Evolutionary conservation across 2,113 vertebrate genomes (phyloP).

Genomic region (Hystrix brachyura): DNA sequence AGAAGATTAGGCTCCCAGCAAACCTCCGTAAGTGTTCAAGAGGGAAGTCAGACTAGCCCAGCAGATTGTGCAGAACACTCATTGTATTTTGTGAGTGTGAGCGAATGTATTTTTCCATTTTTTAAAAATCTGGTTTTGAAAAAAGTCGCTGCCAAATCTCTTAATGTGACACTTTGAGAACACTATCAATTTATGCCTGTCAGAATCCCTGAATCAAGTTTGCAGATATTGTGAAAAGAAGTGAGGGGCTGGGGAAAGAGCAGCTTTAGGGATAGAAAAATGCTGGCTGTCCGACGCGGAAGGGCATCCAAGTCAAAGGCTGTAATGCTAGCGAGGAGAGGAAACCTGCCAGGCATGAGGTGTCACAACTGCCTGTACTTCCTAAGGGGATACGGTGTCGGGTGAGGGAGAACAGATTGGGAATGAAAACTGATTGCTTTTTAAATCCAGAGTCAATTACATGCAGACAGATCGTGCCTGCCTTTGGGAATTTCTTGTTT

Average conservation of each 20-base stretch:
- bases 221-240: background rate
- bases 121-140: background rate
- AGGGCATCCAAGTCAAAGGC: background rate
- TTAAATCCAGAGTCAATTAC: conserved; percentile 37
- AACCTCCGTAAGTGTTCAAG: background rate
- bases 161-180: background rate
- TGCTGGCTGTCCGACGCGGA: background rate
- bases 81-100: background rate
- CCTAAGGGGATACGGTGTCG: background rate
- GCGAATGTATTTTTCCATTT: background rate
- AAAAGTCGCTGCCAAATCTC: background rate
- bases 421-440: conserved; percentile 35
- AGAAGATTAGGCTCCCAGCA: background rate
- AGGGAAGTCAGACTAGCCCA: background rate
- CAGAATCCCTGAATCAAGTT: background rate
- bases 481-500: conserved; percentile 22
- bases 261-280: background rate
- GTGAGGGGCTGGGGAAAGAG: background rate
- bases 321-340: background rate
- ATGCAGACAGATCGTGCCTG: background rate
- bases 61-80: background rate
- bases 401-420: conserved; percentile 17
- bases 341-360: background rate
- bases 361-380: background rate
- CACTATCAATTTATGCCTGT: background rate